phyloP scores from a whole-genome alignment of 2,113 vertebrate genomes.

The Oriolus oriolus region DNA sequence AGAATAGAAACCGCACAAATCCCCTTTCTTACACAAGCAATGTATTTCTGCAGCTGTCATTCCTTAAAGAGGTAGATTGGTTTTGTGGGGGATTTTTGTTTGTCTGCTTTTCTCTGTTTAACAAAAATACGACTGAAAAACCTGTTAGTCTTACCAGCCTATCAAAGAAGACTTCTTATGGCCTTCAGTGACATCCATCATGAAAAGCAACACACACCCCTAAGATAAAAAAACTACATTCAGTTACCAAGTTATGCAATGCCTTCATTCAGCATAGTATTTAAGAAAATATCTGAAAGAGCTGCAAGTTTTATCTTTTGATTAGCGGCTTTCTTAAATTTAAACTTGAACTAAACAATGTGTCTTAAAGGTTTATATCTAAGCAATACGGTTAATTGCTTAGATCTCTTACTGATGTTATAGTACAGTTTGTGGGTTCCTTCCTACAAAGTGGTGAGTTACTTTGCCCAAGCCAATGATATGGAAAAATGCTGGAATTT shows the following conservation, averaged over 20 bases:
- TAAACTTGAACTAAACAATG: not conserved
- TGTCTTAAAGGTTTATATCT: not conserved
- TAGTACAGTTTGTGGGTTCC: not conserved
- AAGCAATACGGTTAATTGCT: not conserved
- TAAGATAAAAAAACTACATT: not conserved
- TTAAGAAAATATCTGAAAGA: not conserved
- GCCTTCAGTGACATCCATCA: not conserved
- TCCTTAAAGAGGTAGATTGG: not conserved
- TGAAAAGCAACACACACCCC: rapidly evolving
- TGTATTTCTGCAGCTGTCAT: not conserved
- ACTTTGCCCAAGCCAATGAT: not conserved
- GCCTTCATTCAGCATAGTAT: not conserved
- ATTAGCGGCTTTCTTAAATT: not conserved
- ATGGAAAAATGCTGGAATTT: not conserved
- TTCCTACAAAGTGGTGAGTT: not conserved
- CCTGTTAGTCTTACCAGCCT: not conserved
- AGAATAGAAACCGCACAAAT: not conserved
- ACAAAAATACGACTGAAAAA: not conserved
- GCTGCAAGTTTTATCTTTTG: not conserved
- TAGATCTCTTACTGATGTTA: not conserved
- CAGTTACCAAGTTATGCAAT: not conserved
- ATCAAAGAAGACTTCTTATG: not conserved
- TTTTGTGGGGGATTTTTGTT: not conserved
- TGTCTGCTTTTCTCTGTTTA: not conserved
- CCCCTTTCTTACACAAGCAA: not conserved